phyloP scores from a whole-genome alignment of 2,888 invertebrate genomes.

The Shargacucullia verbasci region DNA sequence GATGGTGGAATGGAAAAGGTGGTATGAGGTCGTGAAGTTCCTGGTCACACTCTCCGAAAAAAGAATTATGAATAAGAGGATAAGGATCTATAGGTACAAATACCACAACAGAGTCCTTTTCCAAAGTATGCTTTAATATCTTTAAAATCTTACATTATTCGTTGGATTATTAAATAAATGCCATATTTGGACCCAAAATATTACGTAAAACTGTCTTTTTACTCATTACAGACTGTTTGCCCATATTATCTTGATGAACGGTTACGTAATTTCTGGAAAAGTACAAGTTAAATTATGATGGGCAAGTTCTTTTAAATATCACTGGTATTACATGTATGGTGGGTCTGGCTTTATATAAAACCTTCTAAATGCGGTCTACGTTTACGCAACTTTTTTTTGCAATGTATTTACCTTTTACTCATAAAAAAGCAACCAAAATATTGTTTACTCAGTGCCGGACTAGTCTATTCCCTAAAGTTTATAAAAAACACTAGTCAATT shows the following conservation, averaged over 20 bases:
- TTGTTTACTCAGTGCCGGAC: no score
- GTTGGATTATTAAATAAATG: neutral
- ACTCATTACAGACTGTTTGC: slow-evolving; percentile 14
- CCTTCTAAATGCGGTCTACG: neutral
- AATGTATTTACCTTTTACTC: no score
- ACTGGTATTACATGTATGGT: slow-evolving; percentile 15
- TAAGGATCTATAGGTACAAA: no score
- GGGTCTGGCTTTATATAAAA: neutral
- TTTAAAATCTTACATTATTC: no score
- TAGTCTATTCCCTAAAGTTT: neutral
- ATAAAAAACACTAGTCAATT: slow-evolving; percentile 1
- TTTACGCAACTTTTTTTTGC: neutral
- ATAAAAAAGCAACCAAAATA: no score
- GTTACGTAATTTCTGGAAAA: slow-evolving; percentile 26
- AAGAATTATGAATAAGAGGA: no score
- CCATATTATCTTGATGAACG: slow-evolving; percentile 16
- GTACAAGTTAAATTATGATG: slow-evolving; percentile 8
- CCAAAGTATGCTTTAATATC: no score
- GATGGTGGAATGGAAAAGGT: no score
- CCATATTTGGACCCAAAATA: slow-evolving; percentile 8
- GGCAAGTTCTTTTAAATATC: slow-evolving; percentile 35
- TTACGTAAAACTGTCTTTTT: slow-evolving; percentile 9
- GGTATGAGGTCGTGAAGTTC: no score
- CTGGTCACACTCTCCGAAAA: no score
- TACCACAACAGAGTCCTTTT: no score